phyloP scores from a whole-genome alignment of 1,140 invertebrate species.

The Halesus radiatus region DNA sequence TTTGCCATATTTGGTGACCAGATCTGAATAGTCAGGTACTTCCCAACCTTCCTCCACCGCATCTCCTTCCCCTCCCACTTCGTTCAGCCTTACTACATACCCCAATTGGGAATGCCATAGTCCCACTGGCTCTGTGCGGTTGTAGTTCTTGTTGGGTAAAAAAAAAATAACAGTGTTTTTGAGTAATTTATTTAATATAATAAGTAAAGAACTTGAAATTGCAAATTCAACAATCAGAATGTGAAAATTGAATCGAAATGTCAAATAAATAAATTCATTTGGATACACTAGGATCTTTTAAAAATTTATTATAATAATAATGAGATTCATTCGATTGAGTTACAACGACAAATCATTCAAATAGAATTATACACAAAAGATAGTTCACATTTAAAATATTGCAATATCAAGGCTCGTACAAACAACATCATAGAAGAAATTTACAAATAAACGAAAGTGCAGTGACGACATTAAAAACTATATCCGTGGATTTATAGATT shows the following conservation, averaged over 20 bases:
- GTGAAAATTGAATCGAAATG: neutral
- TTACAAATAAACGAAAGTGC: neutral
- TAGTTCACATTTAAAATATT: constrained; percentile 21
- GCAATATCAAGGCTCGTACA: constrained; percentile 11
- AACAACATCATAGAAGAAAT: neutral
- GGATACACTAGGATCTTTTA: neutral
- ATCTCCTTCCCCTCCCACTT: too few species aligned
- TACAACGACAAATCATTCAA: neutral
- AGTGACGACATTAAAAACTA: neutral
- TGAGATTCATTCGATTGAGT: constrained; percentile 22
- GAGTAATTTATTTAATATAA: neutral
- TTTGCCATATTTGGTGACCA: too few species aligned
- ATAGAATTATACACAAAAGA: constrained; percentile 8
- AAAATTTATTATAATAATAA: neutral
- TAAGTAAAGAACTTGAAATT: constrained; percentile 13
- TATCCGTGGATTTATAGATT: neutral
- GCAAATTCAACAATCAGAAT: constrained; percentile 10
- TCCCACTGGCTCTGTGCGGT: too few species aligned
- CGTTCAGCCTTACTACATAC: too few species aligned
- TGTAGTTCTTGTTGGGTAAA: too few species aligned
- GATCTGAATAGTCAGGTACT: too few species aligned
- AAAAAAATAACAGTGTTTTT: neutral
- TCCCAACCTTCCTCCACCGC: too few species aligned
- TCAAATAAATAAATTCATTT: constrained; percentile 13
- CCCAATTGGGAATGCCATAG: too few species aligned